Evolutionary conservation across 2,797 vertebrate species (phyloP).

Genomic region (Cynodonichthys magdalenae): DNA sequence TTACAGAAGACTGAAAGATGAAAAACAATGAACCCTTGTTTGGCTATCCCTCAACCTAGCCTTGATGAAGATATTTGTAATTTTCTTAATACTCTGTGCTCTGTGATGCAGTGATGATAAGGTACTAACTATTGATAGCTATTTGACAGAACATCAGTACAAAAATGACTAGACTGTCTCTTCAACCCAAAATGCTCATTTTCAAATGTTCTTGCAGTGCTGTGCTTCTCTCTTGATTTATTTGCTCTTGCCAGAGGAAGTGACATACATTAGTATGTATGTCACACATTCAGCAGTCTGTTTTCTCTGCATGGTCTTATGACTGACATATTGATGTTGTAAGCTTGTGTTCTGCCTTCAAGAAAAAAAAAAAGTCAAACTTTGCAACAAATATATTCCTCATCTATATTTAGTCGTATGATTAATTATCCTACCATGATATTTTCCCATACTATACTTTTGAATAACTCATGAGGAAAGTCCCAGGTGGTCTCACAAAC

Average conservation of each 20-base stretch:
- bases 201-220: not conserved
- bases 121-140: no score
- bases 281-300: not conserved
- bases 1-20: no score
- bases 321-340: constrained; percentile 13
- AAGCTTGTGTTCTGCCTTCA: constrained; percentile 35
- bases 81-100: no score
- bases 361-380: constrained; percentile 29
- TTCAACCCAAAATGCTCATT: not conserved
- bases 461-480: constrained; percentile 65
- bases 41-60: no score
- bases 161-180: no score
- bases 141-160: no score
- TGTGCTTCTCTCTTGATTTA: constrained; percentile 11
- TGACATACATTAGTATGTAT: not conserved
- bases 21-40: no score
- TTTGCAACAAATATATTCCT: constrained; percentile 38
- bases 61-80: no score
- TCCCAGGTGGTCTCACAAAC: constrained; percentile 44
- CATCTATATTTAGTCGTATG: constrained; percentile 63
- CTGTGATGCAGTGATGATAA: no score
- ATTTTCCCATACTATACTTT: constrained; percentile 25
- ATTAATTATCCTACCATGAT: constrained; percentile 63
- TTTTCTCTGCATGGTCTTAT: constrained; percentile 2
- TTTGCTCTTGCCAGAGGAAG: constrained; percentile 10